Evolutionary conservation across 2,888 invertebrate species (phyloP), one percentile per base, ranked within the genome.

Genomic region (Agriopis aurantiaria): DNA sequence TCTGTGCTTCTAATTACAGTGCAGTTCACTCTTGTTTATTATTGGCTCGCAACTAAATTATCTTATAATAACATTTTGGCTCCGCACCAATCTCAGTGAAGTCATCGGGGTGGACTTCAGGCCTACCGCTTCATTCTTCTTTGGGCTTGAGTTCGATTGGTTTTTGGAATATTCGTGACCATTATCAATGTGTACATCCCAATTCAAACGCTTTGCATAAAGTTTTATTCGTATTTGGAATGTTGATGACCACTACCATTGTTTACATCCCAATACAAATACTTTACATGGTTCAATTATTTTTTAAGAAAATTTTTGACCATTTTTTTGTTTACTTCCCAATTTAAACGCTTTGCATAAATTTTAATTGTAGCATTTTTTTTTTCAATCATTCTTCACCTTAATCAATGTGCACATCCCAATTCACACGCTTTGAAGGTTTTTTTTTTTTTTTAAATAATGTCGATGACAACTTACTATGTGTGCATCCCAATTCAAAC

Each of bases 31-130:
- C 73, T 74, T 72, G 78, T 80, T 79, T 84, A 86, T 84, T 83
- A 85, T 85, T 85, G 82, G 85, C 82, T 80, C 82, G 77, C 74
- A 79, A 81, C 81, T 80, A 82, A 85, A 87, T 85, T 85, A 82
- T 87, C 82, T 82, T 81, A 80, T 85, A 80, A 85, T 86, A 86
- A 83, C 82, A 78, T 67, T 77, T 83, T 91, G 90, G 90, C 90
- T 82, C 62, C 33, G 57, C 65, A 86, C 85, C 90, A 90, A 88
- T 79, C 68, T 70, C 68, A 67, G 68, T 72, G 68, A 68, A 55
- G 73, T 59, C 33, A 33, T 5, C 33, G 33, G 33, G 33, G 3
- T 33, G 33, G 33, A 75, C 71, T 71, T 65, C 70, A 69, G 70
- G 63, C 73, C 56, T 70, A 57, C 43, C 66, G 23, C 14, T 60